A percentile compares a stretch with the other conserved stretches of the same genome.
phyloP scores from a whole-genome alignment of 2,797 vertebrate genomes.

The Limnodromus scolopaceus region DNA sequence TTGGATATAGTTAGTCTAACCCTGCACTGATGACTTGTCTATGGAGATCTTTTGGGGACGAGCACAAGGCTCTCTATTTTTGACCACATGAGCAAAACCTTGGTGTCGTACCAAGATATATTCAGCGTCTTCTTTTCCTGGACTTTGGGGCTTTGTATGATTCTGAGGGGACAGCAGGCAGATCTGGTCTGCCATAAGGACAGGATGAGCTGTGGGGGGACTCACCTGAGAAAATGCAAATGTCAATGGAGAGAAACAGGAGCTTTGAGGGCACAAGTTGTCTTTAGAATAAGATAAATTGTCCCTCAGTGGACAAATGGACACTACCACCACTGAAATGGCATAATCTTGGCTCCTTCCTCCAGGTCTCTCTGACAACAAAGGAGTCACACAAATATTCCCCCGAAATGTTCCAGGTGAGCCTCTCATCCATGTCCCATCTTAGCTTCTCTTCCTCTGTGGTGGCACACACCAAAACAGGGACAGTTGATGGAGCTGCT shows the following conservation, averaged over 20 bases:
- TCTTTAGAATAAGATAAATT: not conserved
- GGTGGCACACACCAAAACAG: too few relatives aligned
- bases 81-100: not conserved
- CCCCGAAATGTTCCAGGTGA: not conserved
- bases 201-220: not conserved
- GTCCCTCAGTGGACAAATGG: not conserved
- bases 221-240: not conserved
- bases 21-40: not conserved
- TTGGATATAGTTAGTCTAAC: too few relatives aligned
- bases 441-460: not conserved
- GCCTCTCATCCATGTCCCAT: not conserved
- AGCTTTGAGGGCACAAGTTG: not conserved
- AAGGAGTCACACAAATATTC: not conserved
- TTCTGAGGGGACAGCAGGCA: not conserved
- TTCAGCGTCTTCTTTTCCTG: not conserved
- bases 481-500: not conserved
- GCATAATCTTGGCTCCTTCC: not conserved
- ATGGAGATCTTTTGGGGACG: not conserved
- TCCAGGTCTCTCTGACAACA: not conserved
- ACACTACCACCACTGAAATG: not conserved
- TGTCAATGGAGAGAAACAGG: not conserved
- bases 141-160: not conserved
- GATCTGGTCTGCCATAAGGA: not conserved
- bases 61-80: accelerated
- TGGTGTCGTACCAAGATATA: not conserved